These are phyloP conservation scores for Phaethornis superciliosus DNA, from an alignment of 2,113 vertebrate species.

Conservation along the genomic window DNA sequence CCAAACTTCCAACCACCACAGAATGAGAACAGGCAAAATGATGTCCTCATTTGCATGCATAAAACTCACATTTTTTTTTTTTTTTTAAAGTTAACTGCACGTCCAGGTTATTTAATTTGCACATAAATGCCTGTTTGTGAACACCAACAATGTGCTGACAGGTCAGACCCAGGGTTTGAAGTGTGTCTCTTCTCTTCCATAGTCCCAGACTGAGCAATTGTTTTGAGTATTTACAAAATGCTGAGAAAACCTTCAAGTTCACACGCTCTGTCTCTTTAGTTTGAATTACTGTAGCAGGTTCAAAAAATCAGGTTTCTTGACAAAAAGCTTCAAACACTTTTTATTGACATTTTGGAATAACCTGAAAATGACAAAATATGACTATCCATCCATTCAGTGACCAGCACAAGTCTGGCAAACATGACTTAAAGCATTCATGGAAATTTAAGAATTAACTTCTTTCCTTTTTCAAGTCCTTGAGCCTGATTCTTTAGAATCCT, in stretches of 20 bases:
- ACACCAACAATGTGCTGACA: background rate
- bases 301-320: conserved; percentile 43
- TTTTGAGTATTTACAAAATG: conserved; percentile 58
- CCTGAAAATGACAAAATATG: conserved; percentile 45
- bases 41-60: conserved; percentile 45
- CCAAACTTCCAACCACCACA: conserved; percentile 55
- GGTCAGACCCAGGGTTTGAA: background rate
- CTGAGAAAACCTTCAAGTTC: conserved; percentile 49
- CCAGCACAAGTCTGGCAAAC: conserved; percentile 43
- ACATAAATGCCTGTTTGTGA: background rate
- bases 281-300: conserved; percentile 20
- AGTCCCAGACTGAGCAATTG: conserved; percentile 19
- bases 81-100: conserved; percentile 12
- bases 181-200: background rate
- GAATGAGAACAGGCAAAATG: conserved; percentile 40
- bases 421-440: conserved; percentile 56
- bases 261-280: conserved; percentile 21
- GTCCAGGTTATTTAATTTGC: background rate
- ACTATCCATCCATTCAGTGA: background rate
- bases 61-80: background rate
- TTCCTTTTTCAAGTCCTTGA: background rate
- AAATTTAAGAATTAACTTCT: background rate
- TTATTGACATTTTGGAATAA: conserved; percentile 58
- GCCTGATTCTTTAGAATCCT: conserved; percentile 37
- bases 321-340: conserved; percentile 20